Evolutionary conservation across 2,888 invertebrate genomes (phyloP).

Genomic region (Adelphocoris suturalis): DNA sequence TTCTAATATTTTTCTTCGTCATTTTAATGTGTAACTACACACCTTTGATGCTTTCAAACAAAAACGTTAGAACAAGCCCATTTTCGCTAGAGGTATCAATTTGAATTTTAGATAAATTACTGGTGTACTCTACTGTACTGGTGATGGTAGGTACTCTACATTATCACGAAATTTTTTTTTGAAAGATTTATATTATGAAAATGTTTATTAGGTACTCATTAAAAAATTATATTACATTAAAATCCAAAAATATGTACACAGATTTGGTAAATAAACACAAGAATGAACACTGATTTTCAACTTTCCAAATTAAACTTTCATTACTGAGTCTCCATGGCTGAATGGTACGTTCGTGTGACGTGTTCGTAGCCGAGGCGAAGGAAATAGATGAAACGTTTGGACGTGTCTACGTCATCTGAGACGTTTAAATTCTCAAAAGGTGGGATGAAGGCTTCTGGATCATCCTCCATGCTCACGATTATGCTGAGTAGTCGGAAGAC

Average conservation of each 20-base stretch:
- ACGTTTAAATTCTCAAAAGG: slow-evolving; percentile 59
- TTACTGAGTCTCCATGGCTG: slow-evolving; percentile 35
- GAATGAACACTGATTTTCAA: neutral
- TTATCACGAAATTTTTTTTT: no score
- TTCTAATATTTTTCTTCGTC: no score
- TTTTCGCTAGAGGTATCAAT: no score
- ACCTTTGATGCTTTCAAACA: no score
- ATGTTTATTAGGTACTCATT: neutral
- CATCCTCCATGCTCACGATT: slow-evolving; percentile 29
- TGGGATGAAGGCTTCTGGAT: slow-evolving; percentile 20
- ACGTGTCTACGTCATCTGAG: slow-evolving; percentile 63
- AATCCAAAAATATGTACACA: neutral
- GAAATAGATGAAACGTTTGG: slow-evolving; percentile 51
- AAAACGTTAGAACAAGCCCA: no score
- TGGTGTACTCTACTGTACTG: no score
- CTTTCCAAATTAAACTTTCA: neutral
- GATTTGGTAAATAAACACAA: neutral
- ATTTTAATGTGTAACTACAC: no score
- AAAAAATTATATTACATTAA: neutral
- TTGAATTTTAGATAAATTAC: no score
- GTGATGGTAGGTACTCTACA: no score
- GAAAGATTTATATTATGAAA: no score
- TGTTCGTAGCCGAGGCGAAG: slow-evolving; percentile 59
- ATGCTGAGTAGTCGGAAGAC: slow-evolving; percentile 52
- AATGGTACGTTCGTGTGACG: slow-evolving; percentile 16